Base-by-base conservation (phyloP, 92 coral and sea anemone species). In the Parazoanthus darwini region DNA sequence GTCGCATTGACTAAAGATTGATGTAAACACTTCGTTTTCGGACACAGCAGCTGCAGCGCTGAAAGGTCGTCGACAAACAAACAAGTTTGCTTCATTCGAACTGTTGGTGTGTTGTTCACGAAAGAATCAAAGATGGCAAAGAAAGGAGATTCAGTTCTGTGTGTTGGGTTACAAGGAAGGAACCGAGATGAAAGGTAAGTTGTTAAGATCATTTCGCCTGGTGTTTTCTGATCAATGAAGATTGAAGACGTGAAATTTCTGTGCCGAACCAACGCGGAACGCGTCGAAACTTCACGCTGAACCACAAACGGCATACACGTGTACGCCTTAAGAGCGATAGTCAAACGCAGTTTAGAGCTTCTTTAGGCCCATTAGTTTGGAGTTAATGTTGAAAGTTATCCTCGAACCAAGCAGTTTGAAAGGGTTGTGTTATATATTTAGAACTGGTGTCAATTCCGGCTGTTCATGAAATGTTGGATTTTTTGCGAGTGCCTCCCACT, bases 161-260 rank as follows among this genome's bases (percentile, higher is more conserved):
- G 38, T 5, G 22, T 22, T 84, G 78, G 66, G 3, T 71, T 84
- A 14, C 79, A 50, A 48, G 87, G 67, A 71, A 84, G 50, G 43
- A 70, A 70, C 3, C 78, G 58, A 0, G 79, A 71, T 48, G 79
- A 71, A 70, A 79, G 87, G 87, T 84, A 46, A 84, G 87, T 84
- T 51, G 33, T 18, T 20, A n/a, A 29, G 18, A 22, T 25, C 77
- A 26, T 43, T 84, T 84, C 36, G 37, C 25, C 16, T 25, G 33
- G 48, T 26, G 42, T 84, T 68, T 3, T 16, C 39, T 72, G 42
- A n/a, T 48, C 48, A 43, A 14, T 48, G n/a, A 44, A 26, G 23
- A 70, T 39, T 73, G 79, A 84, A 71, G 74, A 84, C 87, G 87
- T 84, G 87, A 84, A 50, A 46, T 46, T 46, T 84, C 66, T 84